These are phyloP conservation scores for Cyprinodon variegatus DNA, from an alignment of 2,113 vertebrate species.

Conservation along the genomic window DNA sequence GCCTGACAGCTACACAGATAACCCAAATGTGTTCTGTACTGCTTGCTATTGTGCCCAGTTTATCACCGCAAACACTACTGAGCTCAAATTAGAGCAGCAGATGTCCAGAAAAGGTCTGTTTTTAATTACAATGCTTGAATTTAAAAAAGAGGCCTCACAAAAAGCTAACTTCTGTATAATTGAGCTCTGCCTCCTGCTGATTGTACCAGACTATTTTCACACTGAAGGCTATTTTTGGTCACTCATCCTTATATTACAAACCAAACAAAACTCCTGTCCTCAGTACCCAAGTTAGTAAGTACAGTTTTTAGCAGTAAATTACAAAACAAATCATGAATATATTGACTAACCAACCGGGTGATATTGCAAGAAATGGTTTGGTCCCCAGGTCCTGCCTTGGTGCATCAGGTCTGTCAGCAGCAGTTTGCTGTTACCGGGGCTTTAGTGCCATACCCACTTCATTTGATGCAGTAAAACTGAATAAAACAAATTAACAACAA, in stretches of 20 bases:
- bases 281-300: not conserved
- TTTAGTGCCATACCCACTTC: no score
- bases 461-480: no score
- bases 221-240: constrained; percentile 36
- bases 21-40: constrained; percentile 23
- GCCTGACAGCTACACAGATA: constrained; percentile 36
- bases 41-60: constrained; percentile 44
- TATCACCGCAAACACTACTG: constrained; percentile 46
- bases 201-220: constrained; percentile 45
- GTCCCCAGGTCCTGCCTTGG: no score
- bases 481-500: no score
- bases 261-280: constrained; percentile 34
- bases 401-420: no score
- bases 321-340: no score
- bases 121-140: constrained; percentile 46
- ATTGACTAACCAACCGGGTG: no score
- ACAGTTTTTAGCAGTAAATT: no score
- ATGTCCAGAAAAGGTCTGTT: constrained; percentile 43
- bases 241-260: constrained; percentile 32
- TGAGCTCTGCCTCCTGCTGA: constrained; percentile 35
- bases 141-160: constrained; percentile 27
- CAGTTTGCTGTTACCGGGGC: no score
- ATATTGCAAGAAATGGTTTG: no score
- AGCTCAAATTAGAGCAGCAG: constrained; percentile 36
- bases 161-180: constrained; percentile 40